Percentiles rank a stretch among this genome's conserved stretches.
Conservation (phyloP, 2,797 vertebrate species). For the Taenioides sp. region DNA sequence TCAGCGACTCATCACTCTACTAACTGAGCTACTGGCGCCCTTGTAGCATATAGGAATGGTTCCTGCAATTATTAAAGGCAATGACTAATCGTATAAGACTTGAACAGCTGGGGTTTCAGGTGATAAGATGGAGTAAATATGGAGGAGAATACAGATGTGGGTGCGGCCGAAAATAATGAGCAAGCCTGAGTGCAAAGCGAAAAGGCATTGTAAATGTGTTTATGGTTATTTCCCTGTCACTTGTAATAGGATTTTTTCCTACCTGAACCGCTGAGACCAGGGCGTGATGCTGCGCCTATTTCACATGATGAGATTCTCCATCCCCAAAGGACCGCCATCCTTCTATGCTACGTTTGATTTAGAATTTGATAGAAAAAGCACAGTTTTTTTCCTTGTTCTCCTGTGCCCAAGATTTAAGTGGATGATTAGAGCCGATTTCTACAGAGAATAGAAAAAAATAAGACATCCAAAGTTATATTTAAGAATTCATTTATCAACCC, state of each 20-base stretch:
- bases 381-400: not conserved
- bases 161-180: slow-evolving; percentile 55
- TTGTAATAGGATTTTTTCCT: slow-evolving; percentile 58
- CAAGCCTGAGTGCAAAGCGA: slow-evolving; percentile 37
- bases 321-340: slow-evolving; percentile 41
- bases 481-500: slow-evolving; percentile 47
- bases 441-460: slow-evolving; percentile 35
- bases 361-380: slow-evolving; percentile 49
- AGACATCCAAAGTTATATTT: slow-evolving; percentile 36
- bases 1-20: too few species aligned
- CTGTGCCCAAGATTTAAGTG: slow-evolving; percentile 52
- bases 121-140: slow-evolving; percentile 48
- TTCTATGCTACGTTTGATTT: slow-evolving; percentile 58
- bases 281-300: slow-evolving; percentile 58
- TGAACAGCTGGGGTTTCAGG: slow-evolving; percentile 43
- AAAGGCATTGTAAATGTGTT: slow-evolving; percentile 44
- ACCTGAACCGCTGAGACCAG: slow-evolving; percentile 57
- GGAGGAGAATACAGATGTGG: slow-evolving; percentile 36
- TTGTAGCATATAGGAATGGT: not conserved
- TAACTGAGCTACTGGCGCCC: too few species aligned
- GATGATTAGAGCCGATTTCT: slow-evolving; percentile 52
- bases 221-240: slow-evolving; percentile 62
- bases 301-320: slow-evolving; percentile 65
- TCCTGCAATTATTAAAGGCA: slow-evolving; percentile 31
- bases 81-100: slow-evolving; percentile 9